A percentile compares a stretch with the other conserved stretches of the same genome.
phyloP scores from a whole-genome alignment of 1,140 invertebrate species.

The Melitaea cinxia region DNA sequence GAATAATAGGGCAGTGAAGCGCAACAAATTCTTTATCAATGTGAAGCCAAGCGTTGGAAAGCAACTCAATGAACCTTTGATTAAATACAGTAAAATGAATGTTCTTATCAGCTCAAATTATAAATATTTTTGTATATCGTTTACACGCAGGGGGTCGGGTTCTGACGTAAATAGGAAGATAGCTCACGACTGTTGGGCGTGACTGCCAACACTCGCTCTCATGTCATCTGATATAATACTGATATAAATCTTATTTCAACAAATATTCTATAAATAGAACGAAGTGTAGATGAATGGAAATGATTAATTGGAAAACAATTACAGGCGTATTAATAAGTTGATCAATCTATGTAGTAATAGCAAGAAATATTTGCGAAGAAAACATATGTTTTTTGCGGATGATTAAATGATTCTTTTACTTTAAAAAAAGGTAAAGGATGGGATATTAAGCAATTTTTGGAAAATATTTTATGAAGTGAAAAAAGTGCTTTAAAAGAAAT shows the following conservation, averaged over 20 bases:
- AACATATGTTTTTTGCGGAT: too few relatives aligned
- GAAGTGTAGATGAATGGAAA: too few relatives aligned
- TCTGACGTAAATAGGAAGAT: constrained; percentile 17
- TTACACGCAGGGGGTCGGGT: neutral
- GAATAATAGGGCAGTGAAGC: constrained; percentile 27
- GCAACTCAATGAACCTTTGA: constrained; percentile 2
- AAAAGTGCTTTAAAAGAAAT: too few relatives aligned
- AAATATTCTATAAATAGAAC: neutral
- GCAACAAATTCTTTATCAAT: constrained; percentile 26
- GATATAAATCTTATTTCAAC: neutral
- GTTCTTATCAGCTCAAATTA: constrained; percentile 7
- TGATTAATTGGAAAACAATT: too few relatives aligned
- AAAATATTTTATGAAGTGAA: too few relatives aligned
- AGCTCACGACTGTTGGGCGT: neutral
- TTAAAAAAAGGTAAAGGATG: too few relatives aligned
- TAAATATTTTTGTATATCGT: neutral
- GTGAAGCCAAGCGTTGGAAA: constrained; percentile 20
- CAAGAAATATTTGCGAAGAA: too few relatives aligned
- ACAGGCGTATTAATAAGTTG: too few relatives aligned
- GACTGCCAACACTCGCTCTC: neutral
- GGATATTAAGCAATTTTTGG: too few relatives aligned
- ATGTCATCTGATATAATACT: too few relatives aligned
- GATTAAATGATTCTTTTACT: too few relatives aligned
- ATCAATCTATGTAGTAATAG: too few relatives aligned
- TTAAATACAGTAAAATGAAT: constrained; percentile 2